phyloP scores from a whole-genome alignment of 2,797 vertebrate genomes.

The Synanceia verrucosa region DNA sequence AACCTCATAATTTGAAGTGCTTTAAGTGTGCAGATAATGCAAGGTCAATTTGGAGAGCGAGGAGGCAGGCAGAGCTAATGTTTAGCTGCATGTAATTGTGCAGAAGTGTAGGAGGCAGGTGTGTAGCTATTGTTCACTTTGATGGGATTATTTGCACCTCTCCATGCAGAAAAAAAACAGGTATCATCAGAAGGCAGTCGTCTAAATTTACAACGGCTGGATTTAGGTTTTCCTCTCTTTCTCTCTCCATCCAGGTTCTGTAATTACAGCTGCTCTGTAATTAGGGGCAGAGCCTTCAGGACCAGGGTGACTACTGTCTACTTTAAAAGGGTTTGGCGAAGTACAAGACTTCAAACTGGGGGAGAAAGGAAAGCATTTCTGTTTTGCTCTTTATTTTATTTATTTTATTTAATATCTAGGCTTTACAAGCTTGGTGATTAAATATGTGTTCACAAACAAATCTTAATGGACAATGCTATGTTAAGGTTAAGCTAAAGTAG shows the following conservation, averaged over 20 bases:
- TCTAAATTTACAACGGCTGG: constrained; percentile 80
- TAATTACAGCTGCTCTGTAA: constrained; percentile 87
- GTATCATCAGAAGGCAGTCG: constrained; percentile 82
- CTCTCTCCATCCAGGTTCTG: constrained; percentile 74
- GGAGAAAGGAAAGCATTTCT: constrained; percentile 63
- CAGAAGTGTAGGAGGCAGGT: constrained; percentile 78
- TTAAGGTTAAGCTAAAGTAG: not conserved
- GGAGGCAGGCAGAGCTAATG: constrained; percentile 49
- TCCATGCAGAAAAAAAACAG: constrained; percentile 78
- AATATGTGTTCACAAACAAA: constrained; percentile 16
- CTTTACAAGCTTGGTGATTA: constrained; percentile 19
- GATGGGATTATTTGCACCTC: constrained; percentile 87
- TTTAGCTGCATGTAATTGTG: constrained; percentile 80
- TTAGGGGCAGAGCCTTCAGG: constrained; percentile 83
- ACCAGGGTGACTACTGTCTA: constrained; percentile 81
- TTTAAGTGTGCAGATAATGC: constrained; percentile 44
- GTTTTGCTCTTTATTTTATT: constrained; percentile 20
- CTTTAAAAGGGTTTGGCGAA: constrained; percentile 74
- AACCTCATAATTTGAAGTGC: constrained; percentile 50
- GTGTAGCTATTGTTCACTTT: constrained; percentile 84
- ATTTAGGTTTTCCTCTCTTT: constrained; percentile 75
- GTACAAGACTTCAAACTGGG: constrained; percentile 59
- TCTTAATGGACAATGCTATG: constrained; percentile 12
- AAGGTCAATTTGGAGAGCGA: constrained; percentile 48
- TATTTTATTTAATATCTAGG: constrained; percentile 8